A percentile compares a stretch with the other conserved stretches of the same genome.
These are phyloP conservation scores for Bradypus variegatus DNA, from an alignment of 2,797 vertebrate species.

Conservation along the genomic window DNA sequence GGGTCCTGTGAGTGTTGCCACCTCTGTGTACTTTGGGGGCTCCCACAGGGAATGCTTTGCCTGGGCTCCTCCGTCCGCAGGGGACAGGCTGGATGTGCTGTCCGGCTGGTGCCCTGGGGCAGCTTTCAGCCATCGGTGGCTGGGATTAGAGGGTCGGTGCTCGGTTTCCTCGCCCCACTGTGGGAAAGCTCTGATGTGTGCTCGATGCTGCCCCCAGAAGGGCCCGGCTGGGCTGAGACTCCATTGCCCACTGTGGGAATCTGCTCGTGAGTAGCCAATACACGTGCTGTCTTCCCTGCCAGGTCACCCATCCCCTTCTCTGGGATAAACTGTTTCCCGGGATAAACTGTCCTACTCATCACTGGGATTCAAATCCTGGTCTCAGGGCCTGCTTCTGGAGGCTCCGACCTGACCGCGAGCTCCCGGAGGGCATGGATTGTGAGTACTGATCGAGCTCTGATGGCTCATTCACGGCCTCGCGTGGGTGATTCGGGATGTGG, in stretches of 20 bases:
- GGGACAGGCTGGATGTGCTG: not conserved
- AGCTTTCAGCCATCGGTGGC: not conserved
- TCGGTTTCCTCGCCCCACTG: not conserved
- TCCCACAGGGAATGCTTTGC: accelerated
- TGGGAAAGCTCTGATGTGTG: accelerated
- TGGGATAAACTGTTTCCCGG: too few relatives aligned
- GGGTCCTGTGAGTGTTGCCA: accelerated
- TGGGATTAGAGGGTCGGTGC: accelerated
- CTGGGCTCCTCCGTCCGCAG: not conserved
- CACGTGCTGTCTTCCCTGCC: not conserved
- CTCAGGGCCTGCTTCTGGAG: too few relatives aligned
- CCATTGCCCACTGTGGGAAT: not conserved
- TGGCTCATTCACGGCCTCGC: not conserved
- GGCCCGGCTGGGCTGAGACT: not conserved
- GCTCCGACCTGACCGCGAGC: not conserved
- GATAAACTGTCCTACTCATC: too few relatives aligned
- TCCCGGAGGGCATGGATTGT: accelerated
- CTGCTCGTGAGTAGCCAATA: not conserved
- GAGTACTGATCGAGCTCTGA: not conserved
- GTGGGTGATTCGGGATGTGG: not conserved
- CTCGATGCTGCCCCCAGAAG: accelerated
- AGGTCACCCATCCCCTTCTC: too few relatives aligned
- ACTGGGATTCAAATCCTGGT: too few relatives aligned
- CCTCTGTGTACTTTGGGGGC: not conserved
- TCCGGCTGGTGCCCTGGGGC: not conserved